phyloP scores from a whole-genome alignment of 2,113 vertebrate genomes.

The Fulmarus glacialis region DNA sequence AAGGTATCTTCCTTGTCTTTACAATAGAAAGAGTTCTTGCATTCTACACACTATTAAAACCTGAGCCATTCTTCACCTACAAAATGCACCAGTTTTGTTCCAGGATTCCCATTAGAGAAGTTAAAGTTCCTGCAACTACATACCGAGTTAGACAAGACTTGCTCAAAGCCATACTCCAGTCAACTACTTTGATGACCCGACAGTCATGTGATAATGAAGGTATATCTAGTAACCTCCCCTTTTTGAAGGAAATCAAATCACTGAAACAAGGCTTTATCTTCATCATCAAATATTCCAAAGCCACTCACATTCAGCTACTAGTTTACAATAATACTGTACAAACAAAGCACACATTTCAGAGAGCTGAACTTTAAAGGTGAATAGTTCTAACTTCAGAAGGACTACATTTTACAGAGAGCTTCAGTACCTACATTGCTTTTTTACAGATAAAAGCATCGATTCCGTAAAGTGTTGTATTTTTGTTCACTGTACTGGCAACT shows the following conservation, averaged over 20 bases:
- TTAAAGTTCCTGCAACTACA: neutral
- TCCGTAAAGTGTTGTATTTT: neutral
- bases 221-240: neutral
- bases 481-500: neutral
- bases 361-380: neutral
- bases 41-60: neutral
- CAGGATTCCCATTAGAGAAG: neutral
- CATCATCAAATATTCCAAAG: neutral
- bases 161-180: neutral
- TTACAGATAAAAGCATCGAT: neutral
- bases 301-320: neutral
- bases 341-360: neutral
- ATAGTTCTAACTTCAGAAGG: neutral
- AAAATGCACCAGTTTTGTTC: neutral
- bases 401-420: neutral
- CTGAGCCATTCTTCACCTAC: neutral
- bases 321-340: neutral
- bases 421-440: neutral
- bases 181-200: neutral
- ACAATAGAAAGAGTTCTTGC: neutral
- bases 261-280: neutral
- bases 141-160: neutral
- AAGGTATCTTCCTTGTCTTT: neutral
- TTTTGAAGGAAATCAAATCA: neutral
- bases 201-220: neutral